phyloP scores from a whole-genome alignment of 2,888 invertebrate genomes.

The Brenthis hecate region DNA sequence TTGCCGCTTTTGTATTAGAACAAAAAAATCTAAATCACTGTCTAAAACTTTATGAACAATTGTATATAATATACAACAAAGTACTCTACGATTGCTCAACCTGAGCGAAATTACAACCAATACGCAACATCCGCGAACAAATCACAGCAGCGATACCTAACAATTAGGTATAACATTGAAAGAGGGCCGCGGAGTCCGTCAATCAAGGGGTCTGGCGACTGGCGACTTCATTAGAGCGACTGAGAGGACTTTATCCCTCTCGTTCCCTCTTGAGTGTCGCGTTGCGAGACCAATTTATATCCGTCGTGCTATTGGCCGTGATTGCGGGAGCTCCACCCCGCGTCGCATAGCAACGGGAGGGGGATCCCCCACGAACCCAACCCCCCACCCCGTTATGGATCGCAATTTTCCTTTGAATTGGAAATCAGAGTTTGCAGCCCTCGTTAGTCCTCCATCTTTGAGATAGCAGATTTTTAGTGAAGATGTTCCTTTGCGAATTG shows the following conservation, averaged over 20 bases:
- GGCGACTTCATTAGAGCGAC: constrained; percentile 79
- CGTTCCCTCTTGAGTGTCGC: constrained; percentile 71
- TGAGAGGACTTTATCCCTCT: constrained; percentile 55
- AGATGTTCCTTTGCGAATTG: constrained; percentile 62
- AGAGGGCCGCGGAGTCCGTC: constrained; percentile 73
- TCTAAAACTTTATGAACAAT: background rate
- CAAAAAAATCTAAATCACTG: background rate
- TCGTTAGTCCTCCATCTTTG: constrained; percentile 79
- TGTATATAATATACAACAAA: constrained; percentile 1
- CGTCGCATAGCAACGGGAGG: constrained; percentile 84
- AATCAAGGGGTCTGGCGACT: constrained; percentile 73
- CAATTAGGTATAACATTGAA: constrained; percentile 64
- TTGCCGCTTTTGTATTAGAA: background rate
- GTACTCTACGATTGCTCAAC: background rate
- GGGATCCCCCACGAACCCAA: constrained; percentile 58
- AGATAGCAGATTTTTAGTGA: constrained; percentile 80
- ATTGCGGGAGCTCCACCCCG: constrained; percentile 84
- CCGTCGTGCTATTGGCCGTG: constrained; percentile 83
- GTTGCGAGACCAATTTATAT: constrained; percentile 81
- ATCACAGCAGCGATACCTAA: constrained; percentile 65
- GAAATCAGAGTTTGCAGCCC: constrained; percentile 81
- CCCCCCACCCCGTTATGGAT: constrained; percentile 76
- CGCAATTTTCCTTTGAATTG: constrained; percentile 84
- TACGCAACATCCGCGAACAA: constrained; percentile 37
- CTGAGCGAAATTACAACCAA: constrained; percentile 24